Percentiles rank a stretch among this genome's conserved stretches.
phyloP scores from a whole-genome alignment of 1,140 invertebrate genomes.

The Chlorops oryzae region DNA sequence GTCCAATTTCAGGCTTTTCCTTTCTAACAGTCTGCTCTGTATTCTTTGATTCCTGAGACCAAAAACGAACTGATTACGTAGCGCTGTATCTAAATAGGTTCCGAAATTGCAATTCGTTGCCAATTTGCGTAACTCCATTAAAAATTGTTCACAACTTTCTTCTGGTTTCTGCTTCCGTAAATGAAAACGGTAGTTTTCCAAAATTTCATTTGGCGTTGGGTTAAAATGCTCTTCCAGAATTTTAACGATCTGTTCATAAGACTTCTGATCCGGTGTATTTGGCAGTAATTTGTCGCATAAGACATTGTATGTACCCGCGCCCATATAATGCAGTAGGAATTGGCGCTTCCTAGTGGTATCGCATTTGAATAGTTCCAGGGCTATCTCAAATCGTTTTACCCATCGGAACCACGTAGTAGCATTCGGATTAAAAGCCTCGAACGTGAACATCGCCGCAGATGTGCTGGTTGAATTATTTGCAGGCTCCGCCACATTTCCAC shows the following conservation, averaged over 20 bases:
- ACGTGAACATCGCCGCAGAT: background rate
- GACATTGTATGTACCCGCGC: slow-evolving; percentile 11
- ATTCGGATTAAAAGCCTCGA: slow-evolving; percentile 1
- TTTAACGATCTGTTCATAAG: background rate
- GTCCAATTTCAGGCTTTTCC: background rate
- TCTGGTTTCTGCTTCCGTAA: slow-evolving; percentile 19
- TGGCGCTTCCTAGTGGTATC: background rate
- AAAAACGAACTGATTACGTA: slow-evolving; percentile 24
- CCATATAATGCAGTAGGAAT: slow-evolving; percentile 19
- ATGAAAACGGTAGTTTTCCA: slow-evolving; percentile 21
- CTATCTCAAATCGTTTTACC: slow-evolving; percentile 20
- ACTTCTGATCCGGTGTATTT: slow-evolving; percentile 5
- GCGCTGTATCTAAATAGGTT: slow-evolving; percentile 19
- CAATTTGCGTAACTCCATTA: slow-evolving; percentile 18
- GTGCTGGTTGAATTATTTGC: background rate
- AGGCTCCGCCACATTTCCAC: background rate
- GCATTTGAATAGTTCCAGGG: slow-evolving; percentile 17
- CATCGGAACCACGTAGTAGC: slow-evolving; percentile 12
- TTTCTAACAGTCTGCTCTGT: background rate
- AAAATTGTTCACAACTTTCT: slow-evolving; percentile 18
- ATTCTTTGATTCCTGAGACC: slow-evolving; percentile 15
- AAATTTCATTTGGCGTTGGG: slow-evolving; percentile 23
- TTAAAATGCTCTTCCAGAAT: slow-evolving; percentile 7
- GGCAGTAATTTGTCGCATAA: slow-evolving; percentile 13
- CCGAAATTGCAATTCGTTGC: slow-evolving; percentile 26